Conservation (phyloP, 2,113 vertebrate genomes). For the Sapayoa aenigma region DNA sequence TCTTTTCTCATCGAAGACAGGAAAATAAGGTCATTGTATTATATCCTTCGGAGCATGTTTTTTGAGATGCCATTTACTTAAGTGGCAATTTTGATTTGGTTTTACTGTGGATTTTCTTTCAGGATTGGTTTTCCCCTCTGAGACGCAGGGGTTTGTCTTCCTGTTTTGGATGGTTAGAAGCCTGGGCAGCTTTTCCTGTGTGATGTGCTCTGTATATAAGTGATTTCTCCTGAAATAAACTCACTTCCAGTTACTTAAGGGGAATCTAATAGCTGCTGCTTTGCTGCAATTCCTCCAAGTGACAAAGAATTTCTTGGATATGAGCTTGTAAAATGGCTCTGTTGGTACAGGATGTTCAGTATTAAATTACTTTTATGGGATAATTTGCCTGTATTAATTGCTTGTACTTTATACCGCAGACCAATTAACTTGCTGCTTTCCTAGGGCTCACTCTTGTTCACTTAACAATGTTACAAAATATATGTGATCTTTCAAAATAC, state of each 20-base stretch:
- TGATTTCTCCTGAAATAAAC: conserved; percentile 60
- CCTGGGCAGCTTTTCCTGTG: conserved; percentile 55
- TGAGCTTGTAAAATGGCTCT: conserved; percentile 43
- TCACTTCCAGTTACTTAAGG: conserved; percentile 62
- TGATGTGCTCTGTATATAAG: conserved; percentile 51
- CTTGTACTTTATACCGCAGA: conserved; percentile 1
- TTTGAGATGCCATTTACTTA: conserved; percentile 51
- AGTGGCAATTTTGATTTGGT: conserved; percentile 41
- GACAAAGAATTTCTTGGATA: conserved; percentile 39
- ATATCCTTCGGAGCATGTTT: conserved; percentile 1
- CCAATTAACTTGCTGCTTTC: conserved; percentile 22
- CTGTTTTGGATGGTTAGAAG: conserved; percentile 57
- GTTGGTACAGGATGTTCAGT: conserved; percentile 47
- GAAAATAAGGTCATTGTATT: conserved; percentile 61
- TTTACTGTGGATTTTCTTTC: conserved; percentile 22
- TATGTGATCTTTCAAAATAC: neutral
- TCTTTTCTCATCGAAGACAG: conserved; percentile 48
- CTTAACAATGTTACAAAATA: neutral
- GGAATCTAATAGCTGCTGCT: conserved; percentile 39
- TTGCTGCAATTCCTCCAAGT: conserved; percentile 11
- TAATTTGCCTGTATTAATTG: conserved; percentile 55
- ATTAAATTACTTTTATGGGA: conserved; percentile 50
- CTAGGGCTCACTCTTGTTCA: neutral
- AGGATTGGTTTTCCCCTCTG: conserved; percentile 46
- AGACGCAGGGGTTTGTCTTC: conserved; percentile 51